A percentile compares a stretch with the other conserved stretches of the same genome.
These are phyloP conservation scores for Blera fallax DNA, from an alignment of 2,888 invertebrate genomes.

Conservation along the genomic window DNA sequence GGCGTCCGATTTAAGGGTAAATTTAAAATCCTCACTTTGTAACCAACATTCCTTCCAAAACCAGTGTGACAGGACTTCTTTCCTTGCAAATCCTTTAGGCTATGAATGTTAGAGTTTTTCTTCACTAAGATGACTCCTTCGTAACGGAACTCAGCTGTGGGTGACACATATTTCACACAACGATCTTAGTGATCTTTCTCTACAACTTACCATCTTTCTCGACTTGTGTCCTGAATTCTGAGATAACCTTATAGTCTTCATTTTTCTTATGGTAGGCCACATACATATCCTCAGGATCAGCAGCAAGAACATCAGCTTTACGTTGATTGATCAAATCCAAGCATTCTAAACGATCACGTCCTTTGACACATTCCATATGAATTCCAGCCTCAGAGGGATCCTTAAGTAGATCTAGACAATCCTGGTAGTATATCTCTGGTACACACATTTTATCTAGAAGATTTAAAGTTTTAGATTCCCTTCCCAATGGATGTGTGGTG, in stretches of 20 bases:
- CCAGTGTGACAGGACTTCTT: constrained; percentile 94
- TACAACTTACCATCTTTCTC: constrained; percentile 87
- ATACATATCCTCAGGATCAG: constrained; percentile 95
- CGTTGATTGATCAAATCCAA: constrained; percentile 88
- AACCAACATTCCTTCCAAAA: constrained; percentile 93
- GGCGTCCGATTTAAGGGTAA: neutral
- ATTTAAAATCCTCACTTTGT: constrained; percentile 83
- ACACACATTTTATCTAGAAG: constrained; percentile 89
- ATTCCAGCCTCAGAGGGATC: constrained; percentile 81
- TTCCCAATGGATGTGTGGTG: neutral
- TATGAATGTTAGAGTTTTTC: constrained; percentile 87
- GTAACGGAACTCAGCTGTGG: constrained; percentile 88
- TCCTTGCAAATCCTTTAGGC: constrained; percentile 87
- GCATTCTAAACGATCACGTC: constrained; percentile 87
- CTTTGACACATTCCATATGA: constrained; percentile 87
- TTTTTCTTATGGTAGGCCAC: constrained; percentile 88
- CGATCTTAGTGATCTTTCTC: neutral
- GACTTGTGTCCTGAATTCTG: constrained; percentile 89
- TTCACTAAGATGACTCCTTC: constrained; percentile 91
- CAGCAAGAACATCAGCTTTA: constrained; percentile 90
- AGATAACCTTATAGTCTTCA: constrained; percentile 89
- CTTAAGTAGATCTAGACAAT: constrained; percentile 84
- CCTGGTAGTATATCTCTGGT: constrained; percentile 85
- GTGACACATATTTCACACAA: neutral
- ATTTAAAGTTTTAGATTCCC: constrained; percentile 1